Evolutionary conservation across 2,113 vertebrate genomes (phyloP).

Genomic region (Brachyhypopomus gauderio): DNA sequence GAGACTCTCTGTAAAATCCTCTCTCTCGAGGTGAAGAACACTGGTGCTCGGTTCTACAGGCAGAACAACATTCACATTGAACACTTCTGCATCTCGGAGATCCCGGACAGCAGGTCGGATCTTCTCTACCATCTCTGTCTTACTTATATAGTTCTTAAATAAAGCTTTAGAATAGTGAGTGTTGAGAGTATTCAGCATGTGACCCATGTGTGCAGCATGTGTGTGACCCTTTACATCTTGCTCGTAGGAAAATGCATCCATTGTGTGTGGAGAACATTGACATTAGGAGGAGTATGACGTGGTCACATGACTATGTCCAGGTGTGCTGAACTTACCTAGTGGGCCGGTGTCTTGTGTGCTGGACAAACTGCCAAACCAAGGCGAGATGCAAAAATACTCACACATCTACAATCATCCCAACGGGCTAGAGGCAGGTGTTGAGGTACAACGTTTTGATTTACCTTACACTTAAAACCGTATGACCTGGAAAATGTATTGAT

Average conservation of each 20-base stretch:
- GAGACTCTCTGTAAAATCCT: conserved; percentile 65
- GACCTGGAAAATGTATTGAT: too few species aligned
- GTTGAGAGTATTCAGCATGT: too few species aligned
- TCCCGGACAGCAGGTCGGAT: conserved; percentile 63
- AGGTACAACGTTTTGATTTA: neutral
- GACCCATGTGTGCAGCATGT: neutral
- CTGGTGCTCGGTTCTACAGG: conserved; percentile 68
- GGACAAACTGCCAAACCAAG: neutral
- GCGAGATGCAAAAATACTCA: neutral
- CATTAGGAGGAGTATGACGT: conserved; percentile 62
- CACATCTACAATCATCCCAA: neutral
- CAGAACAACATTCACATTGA: conserved; percentile 70
- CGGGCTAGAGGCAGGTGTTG: neutral
- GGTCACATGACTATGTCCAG: conserved; percentile 76
- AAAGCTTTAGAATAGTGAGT: neutral
- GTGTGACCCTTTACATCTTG: neutral
- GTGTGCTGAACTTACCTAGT: conserved; percentile 60
- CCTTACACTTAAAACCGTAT: neutral
- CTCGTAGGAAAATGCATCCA: conserved; percentile 57
- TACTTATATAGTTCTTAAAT: neutral
- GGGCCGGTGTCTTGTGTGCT: neutral
- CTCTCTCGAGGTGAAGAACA: conserved; percentile 71
- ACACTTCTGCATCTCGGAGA: conserved; percentile 70
- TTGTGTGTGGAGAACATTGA: conserved; percentile 72
- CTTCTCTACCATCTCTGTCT: neutral